phyloP scores from a whole-genome alignment of 2,113 vertebrate genomes.

The Lethenteron camtschaticum region DNA sequence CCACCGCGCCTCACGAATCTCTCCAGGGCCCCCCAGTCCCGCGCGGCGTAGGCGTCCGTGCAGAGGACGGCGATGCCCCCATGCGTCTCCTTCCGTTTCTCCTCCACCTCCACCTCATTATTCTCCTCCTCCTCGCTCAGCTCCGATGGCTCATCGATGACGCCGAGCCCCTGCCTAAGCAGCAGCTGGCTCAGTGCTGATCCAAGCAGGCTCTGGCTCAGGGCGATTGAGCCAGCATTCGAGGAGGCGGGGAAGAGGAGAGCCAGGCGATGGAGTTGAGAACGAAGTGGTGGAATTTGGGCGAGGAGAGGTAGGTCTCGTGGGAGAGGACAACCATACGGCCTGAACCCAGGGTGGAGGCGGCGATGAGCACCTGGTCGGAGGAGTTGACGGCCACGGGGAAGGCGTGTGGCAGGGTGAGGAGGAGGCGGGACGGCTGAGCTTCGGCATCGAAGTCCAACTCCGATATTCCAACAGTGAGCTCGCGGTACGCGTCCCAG shows the following conservation, averaged over 20 bases:
- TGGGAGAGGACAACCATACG: constrained; percentile 46
- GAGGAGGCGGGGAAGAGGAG: constrained; percentile 14
- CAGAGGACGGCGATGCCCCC: constrained; percentile 31
- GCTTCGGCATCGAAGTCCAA: constrained; percentile 17
- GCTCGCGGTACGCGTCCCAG: too few relatives aligned
- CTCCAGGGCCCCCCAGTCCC: constrained; percentile 15
- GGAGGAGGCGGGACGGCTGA: constrained; percentile 21
- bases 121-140: too few relatives aligned
- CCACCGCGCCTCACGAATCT: constrained; percentile 43
- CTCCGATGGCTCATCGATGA: too few relatives aligned
- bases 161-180: constrained; percentile 14
- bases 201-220: constrained; percentile 25
- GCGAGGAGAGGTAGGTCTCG: constrained; percentile 28
- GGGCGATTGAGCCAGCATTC: constrained; percentile 12
- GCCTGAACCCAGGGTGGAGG: constrained; percentile 34
- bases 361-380: constrained; percentile 29
- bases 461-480: constrained; percentile 1
- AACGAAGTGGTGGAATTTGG: constrained; percentile 29
- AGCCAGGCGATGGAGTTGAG: constrained; percentile 49
- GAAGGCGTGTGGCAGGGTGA: constrained; percentile 26
- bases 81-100: too few relatives aligned
- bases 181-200: constrained; percentile 15
- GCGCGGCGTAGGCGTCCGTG: constrained; percentile 17
- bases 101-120: too few relatives aligned
- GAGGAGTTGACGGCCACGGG: constrained; percentile 26